Base-by-base conservation (phyloP, 2,797 vertebrate genomes). In the Myotis daubentonii region DNA sequence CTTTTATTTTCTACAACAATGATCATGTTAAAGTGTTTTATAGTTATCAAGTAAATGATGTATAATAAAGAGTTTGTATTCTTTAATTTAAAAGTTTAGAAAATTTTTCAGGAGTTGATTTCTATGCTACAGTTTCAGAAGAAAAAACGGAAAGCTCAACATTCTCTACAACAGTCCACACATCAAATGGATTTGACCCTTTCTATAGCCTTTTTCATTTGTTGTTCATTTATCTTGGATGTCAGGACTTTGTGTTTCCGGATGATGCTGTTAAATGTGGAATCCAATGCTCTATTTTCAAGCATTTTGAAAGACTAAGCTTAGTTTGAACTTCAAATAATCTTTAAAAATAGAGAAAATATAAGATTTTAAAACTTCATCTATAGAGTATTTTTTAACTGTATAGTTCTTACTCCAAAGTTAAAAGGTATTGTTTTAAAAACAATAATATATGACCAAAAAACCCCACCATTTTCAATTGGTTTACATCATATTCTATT, bases 211-310 rank as follows among this genome's bases (percentile, higher is more conserved):
- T 92, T 95, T 92, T 71, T 53, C 25, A 80, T 55, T 87, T 82
- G 13, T 78, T 95, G n/a, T 79, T 95, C 87, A 94, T 94, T 97
- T 85, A 79, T 92, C 51, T 68, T 92, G 22, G 15, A 88, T 88
- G 19, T 85, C 92, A 92, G 68, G 11, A 75, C 85, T 71, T 53
- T 85, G 49, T 95, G 36, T 86, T 92, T 93, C 57, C 66, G 71
- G 44, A 17, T n/a, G 51, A 65, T 81, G n/a, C 12, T 82, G 12
- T 60, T 74, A 75, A 87, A 85, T 62, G 30, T 25, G 19, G 57
- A 92, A 68, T 49, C 7, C n/a, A 79, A 19, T 28, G 16, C 57
- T 92, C 12, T 76, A 20, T 94, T 94, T 92, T 72, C 68, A 92
- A 91, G 7, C 1, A 74, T n/a, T 85, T 89, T 86, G 85, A 74